phyloP scores from a whole-genome alignment of 1,140 invertebrate genomes.

The Leucophenga varia region DNA sequence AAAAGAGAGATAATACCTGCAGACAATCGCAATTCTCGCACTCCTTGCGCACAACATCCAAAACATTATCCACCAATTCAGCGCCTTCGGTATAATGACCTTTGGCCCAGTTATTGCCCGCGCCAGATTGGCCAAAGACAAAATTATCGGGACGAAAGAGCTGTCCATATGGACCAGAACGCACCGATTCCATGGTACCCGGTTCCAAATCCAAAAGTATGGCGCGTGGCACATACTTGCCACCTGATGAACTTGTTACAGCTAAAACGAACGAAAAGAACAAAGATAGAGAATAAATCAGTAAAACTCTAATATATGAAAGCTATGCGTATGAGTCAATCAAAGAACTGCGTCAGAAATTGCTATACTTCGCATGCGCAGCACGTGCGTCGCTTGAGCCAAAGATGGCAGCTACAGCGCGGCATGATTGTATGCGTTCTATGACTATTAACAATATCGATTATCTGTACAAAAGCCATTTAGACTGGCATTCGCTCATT shows the following conservation, averaged over 20 bases:
- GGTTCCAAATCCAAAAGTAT: slow-evolving; percentile 77
- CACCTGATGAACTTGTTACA: slow-evolving; percentile 58
- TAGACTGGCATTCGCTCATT: too few species aligned
- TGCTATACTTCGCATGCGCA: neutral
- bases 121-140: slow-evolving; percentile 67
- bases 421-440: too few species aligned
- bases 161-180: slow-evolving; percentile 70
- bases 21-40: slow-evolving; percentile 72
- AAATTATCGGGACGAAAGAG: slow-evolving; percentile 77
- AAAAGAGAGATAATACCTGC: too few species aligned
- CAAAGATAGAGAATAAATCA: neutral
- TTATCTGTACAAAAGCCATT: too few species aligned
- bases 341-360: neutral
- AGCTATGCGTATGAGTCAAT: slow-evolving; percentile 6
- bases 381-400: neutral
- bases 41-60: slow-evolving; percentile 80
- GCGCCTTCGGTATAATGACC: slow-evolving; percentile 80
- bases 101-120: slow-evolving; percentile 61
- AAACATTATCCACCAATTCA: slow-evolving; percentile 73
- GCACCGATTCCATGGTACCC: slow-evolving; percentile 74
- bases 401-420: too few species aligned
- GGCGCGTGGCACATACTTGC: slow-evolving; percentile 76
- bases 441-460: too few species aligned
- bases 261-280: slow-evolving; percentile 22
- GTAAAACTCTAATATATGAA: too few species aligned